Conservation (phyloP, 2,797 vertebrate genomes). For the Neomorphus geoffroyi region DNA sequence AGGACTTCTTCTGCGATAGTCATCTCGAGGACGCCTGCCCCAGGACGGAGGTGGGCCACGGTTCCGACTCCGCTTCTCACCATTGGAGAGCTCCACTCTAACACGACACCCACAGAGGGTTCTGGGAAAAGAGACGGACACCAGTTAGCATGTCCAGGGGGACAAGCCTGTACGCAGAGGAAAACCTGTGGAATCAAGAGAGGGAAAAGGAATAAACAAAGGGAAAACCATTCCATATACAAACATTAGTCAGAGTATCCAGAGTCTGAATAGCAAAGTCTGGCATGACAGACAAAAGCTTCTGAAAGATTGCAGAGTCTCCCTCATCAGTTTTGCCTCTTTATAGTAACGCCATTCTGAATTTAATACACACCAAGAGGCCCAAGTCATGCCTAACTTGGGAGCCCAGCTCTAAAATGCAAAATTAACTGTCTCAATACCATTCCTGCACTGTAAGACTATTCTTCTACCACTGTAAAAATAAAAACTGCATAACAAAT, state of each 20-base stretch:
- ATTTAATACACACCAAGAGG: accelerated
- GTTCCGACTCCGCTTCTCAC: slow-evolving; percentile 94
- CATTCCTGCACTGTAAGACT: too few relatives aligned
- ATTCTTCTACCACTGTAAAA: accelerated
- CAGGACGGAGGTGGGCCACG: slow-evolving; percentile 94
- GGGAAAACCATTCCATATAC: accelerated
- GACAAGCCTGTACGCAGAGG: accelerated
- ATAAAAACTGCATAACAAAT: accelerated
- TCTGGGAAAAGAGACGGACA: slow-evolving; percentile 58
- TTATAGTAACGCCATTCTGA: not conserved
- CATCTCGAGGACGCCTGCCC: slow-evolving; percentile 91
- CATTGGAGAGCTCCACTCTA: slow-evolving; percentile 94
- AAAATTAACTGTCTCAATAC: not conserved
- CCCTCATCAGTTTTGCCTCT: not conserved
- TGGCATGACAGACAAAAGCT: not conserved
- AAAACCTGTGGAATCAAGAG: accelerated
- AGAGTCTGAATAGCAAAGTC: not conserved
- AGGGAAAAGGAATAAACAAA: too few relatives aligned
- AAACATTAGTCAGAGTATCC: accelerated
- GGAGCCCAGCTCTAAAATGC: not conserved
- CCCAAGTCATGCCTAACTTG: not conserved
- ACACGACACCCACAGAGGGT: slow-evolving; percentile 93
- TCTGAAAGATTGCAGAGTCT: not conserved
- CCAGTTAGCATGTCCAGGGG: accelerated
- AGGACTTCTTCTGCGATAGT: slow-evolving; percentile 91